Evolutionary conservation across 2,888 invertebrate genomes (phyloP), one percentile per base, ranked within the genome.

Genomic region (Yponomeuta sedellus): DNA sequence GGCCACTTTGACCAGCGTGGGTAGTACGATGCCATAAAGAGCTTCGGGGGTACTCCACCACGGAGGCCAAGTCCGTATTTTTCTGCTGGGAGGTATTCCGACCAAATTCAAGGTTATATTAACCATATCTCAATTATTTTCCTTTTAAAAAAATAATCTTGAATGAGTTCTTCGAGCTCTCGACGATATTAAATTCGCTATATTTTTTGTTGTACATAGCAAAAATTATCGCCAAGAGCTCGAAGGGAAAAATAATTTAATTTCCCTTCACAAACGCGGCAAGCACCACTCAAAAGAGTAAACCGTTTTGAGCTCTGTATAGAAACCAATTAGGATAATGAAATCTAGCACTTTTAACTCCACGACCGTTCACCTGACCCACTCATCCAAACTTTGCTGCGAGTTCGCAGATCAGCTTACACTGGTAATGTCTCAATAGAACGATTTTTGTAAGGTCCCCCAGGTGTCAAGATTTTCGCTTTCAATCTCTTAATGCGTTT

Each of bases 261-360:
- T 88, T 84, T 84, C 79, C 80, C 76, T 78, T 76, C 71, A 71
- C 77, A 77, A 78, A 79, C 78, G 79, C 81, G 44, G 44, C 79
- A 81, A 83, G 79, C 79, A 63, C 78, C 81, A 78, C 89, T 89
- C 76, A 80, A 83, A 81, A 81, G 78, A 80, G 79, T 80, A 81
- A 80, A 83, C 82, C 81, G 77, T 84, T 52, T 81, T 74, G 80
- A 79, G 79, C 79, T 80, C 76, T 69, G 77, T 83, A 84, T 85
- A 84, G 85, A 86, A 80, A 81, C 79, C 82, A 82, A 81, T 82
- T 82, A 81, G 80, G 79, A 88, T 89, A 89, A 89, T 89, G 87
- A 88, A 86, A 81, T 82, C 57, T 64, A 64, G 64, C 64, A 64
- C 64, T 64, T 64, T 57, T 44, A 63, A 62, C 16, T 67, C 56